Conservation (phyloP, 2,888 invertebrate species). For the Cheiracanthium punctorium region DNA sequence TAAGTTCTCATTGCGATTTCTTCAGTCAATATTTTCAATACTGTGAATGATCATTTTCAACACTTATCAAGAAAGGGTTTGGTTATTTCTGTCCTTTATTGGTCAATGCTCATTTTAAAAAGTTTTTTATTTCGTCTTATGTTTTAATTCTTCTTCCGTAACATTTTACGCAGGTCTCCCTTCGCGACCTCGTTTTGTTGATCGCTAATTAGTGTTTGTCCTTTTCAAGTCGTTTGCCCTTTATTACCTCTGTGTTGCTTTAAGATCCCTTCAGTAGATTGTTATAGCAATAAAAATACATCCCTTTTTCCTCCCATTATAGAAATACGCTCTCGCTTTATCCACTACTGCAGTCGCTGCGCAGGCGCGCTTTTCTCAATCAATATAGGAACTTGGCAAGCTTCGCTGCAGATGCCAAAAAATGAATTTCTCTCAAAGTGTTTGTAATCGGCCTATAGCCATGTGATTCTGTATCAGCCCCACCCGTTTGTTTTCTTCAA, state of each 20-base stretch:
- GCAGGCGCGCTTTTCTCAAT: slow-evolving; percentile 53
- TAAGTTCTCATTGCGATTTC: too few species aligned
- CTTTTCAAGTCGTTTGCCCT: background rate
- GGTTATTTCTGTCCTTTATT: too few species aligned
- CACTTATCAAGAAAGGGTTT: too few species aligned
- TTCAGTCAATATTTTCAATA: too few species aligned
- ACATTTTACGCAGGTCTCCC: too few species aligned
- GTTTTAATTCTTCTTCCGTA: too few species aligned
- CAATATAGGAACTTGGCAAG: slow-evolving; percentile 65
- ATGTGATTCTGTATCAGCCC: slow-evolving; percentile 46
- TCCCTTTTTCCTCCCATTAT: slow-evolving; percentile 5
- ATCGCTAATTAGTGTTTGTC: background rate
- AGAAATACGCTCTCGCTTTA: slow-evolving; percentile 22
- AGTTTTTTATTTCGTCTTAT: too few species aligned
- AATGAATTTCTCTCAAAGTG: slow-evolving; percentile 32
- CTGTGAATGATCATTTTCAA: too few species aligned
- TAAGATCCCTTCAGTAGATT: slow-evolving; percentile 12
- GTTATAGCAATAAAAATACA: slow-evolving; percentile 11
- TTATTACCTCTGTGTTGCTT: too few species aligned
- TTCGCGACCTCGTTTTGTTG: too few species aligned
- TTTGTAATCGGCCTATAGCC: slow-evolving; percentile 49
- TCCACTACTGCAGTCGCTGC: slow-evolving; percentile 62
- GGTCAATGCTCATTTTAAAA: too few species aligned
- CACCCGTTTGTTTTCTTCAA: slow-evolving; percentile 3
- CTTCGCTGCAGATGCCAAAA: slow-evolving; percentile 57